These are phyloP conservation scores for Manis javanica DNA, from an alignment of 2,797 vertebrate genomes.

Conservation along the genomic window DNA sequence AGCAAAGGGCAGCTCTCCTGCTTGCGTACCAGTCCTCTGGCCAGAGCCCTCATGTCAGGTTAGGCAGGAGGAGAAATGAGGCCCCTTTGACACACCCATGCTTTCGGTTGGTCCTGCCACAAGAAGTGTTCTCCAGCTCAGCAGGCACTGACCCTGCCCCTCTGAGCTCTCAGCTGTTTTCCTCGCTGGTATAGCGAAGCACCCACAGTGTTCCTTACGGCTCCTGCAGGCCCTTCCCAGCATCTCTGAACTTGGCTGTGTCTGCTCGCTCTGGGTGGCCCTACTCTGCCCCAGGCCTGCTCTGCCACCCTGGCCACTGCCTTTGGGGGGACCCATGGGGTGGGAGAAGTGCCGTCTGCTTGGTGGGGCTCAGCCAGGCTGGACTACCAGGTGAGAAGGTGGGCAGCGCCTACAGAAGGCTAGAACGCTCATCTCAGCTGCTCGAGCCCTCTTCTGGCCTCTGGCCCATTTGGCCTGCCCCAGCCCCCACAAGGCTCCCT, in stretches of 20 bases:
- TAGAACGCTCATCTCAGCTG: not conserved
- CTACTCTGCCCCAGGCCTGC: not conserved
- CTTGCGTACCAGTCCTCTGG: not conserved
- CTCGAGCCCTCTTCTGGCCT: not conserved
- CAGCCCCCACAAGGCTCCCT: not conserved
- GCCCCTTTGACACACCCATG: not conserved
- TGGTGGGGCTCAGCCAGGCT: not conserved
- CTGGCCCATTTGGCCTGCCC: not conserved
- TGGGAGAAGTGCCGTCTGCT: not conserved
- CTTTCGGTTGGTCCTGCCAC: not conserved
- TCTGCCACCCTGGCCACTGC: not conserved
- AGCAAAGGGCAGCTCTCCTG: accelerated
- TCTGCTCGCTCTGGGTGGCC: not conserved
- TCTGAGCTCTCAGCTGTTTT: not conserved
- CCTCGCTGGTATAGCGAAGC: not conserved
- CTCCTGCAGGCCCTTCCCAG: not conserved
- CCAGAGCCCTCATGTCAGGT: not conserved
- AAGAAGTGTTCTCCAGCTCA: not conserved
- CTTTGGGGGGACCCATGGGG: not conserved
- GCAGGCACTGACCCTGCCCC: not conserved
- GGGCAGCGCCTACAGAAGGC: not conserved
- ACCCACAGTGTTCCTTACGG: not conserved
- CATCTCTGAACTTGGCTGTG: not conserved
- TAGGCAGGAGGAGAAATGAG: not conserved
- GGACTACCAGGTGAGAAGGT: not conserved